phyloP scores from a whole-genome alignment of 2,113 vertebrate genomes.

The Choloepus hoffmanni region DNA sequence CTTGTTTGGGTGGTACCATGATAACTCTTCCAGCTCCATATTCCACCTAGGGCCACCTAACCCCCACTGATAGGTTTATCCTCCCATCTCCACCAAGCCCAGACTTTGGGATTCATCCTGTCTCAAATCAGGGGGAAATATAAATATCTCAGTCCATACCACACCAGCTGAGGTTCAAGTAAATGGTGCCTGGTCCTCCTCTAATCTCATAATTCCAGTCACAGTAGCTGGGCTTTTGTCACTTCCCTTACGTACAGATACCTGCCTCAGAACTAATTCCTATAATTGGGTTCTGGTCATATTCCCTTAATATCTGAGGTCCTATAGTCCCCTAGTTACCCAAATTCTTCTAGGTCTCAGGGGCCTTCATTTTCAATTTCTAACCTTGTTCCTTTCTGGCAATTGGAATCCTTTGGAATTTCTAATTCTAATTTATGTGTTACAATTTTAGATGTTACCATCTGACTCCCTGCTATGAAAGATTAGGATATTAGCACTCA shows the following conservation, averaged over 20 bases:
- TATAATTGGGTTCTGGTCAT: neutral
- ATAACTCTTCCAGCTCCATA: neutral
- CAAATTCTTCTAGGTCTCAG: constrained; percentile 19
- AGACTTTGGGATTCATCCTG: constrained; percentile 1
- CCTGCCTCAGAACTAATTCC: neutral
- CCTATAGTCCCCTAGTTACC: neutral
- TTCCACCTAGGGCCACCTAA: neutral
- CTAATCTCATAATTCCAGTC: constrained; percentile 15
- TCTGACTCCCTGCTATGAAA: neutral
- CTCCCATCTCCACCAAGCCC: constrained; percentile 22
- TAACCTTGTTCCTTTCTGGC: neutral
- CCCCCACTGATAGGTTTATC: neutral
- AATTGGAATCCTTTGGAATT: constrained; percentile 28
- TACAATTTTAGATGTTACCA: constrained; percentile 40
- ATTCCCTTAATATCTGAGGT: neutral
- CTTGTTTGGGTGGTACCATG: neutral
- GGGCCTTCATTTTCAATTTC: neutral
- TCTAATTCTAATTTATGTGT: neutral
- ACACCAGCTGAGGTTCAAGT: constrained; percentile 40
- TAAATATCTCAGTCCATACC: neutral
- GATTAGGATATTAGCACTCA: neutral
- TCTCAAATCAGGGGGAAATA: constrained; percentile 6
- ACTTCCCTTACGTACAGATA: neutral
- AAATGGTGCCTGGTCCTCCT: neutral
- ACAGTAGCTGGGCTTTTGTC: constrained; percentile 1